Base-by-base conservation (phyloP, 2,797 vertebrate species). In the Sandelia bainsii region DNA sequence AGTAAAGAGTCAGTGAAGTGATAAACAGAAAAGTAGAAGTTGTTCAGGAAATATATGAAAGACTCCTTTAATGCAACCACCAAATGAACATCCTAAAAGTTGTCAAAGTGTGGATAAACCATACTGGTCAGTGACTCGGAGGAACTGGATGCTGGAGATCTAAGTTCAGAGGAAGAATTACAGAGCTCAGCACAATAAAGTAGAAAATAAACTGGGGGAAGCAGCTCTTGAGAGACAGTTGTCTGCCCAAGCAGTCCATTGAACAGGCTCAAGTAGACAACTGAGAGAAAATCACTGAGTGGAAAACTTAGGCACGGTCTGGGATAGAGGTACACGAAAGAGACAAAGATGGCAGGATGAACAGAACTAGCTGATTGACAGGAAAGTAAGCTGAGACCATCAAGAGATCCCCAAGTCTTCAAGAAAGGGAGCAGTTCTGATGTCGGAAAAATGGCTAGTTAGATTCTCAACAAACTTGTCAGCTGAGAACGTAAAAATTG, bases 181-280 rank as follows among this genome's bases (percentile, higher is more conserved):
- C 42, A 69, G 64, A 42, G 42, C 58, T 59, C 48, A 11, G 17
- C 52, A 54, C 29, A 57, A 46, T 50, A 62, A 73, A 67, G 37
- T 17, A 23, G 12, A 57, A 68, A 51, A 68, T 51, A 56, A 60
- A 52, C 22, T 29, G 48, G 34, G 19, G 29, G 57, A 77, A 63
- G 19, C 51, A 51, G 23, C 16, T 49, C 19, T 44, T 58, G 37
- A 50, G 39, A 74, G 45, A 64, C n/a, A 65, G 54, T 62, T 60
- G 69, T 61, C 45, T 59, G 23, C 22, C 56, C 13, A 14, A 53
- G 40, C 46, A 62, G 0, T 66, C 58, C 62, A 54, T 60, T 82
- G 79, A 58, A 79, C 58, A 62, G 44, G 19, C 57, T 81, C 68
- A 66, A 62, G 42, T 46, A 52, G 68, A 74, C 68, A 70, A 59